These are phyloP conservation scores for Cephonodes hylas DNA, from an alignment of 2,888 invertebrate species.

Conservation along the genomic window DNA sequence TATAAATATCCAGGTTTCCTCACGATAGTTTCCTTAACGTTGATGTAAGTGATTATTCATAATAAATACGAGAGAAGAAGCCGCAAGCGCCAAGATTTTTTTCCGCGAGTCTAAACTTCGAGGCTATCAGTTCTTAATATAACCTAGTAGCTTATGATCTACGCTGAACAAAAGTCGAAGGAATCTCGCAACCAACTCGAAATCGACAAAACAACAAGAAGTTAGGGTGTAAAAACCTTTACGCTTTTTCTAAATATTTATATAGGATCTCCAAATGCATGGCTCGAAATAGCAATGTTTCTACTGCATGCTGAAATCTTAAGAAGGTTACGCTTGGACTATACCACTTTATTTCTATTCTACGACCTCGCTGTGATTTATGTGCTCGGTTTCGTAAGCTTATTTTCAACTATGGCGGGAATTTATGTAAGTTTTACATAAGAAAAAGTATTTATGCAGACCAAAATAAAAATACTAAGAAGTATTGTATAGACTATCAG, in stretches of 20 bases:
- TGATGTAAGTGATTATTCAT: too few relatives aligned
- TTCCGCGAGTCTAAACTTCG: too few relatives aligned
- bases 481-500: neutral
- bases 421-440: neutral
- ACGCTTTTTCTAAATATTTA: conserved; percentile 41
- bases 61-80: too few relatives aligned
- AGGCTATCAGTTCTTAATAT: too few relatives aligned
- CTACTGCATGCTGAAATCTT: conserved; percentile 29
- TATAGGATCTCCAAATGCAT: conserved; percentile 28
- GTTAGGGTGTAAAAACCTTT: conserved; percentile 19
- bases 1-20: too few relatives aligned
- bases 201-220: neutral
- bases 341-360: conserved; percentile 5
- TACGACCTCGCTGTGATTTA: neutral
- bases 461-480: neutral
- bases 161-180: too few relatives aligned
- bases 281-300: conserved; percentile 20
- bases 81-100: too few relatives aligned
- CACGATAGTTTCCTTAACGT: too few relatives aligned
- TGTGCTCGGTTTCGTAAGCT: neutral
- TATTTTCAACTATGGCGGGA: neutral
- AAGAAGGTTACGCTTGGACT: conserved; percentile 30
- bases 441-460: neutral
- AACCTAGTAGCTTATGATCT: too few relatives aligned
- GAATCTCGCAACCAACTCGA: neutral